Base-by-base conservation (phyloP, 2,888 invertebrate genomes). In the Clanis bilineata region DNA sequence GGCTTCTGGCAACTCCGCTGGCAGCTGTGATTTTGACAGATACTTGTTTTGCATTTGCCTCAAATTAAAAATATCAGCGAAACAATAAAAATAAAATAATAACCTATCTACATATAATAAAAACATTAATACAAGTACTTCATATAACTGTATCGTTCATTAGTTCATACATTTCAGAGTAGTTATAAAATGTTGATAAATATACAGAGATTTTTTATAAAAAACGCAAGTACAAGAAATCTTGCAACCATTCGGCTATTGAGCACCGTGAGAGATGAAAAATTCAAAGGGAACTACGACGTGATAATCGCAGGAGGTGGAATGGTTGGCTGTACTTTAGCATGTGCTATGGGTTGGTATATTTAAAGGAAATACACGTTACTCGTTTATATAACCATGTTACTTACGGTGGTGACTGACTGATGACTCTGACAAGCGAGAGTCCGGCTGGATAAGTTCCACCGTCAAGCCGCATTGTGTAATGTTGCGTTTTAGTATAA, bases 261-360 rank as follows among this genome's bases (percentile, higher is more conserved):
- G 55, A 77, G 73, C 66, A 71, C 77, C 5, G 63, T 58, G 4
- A 67, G 77, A 28, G 63, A 77, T 59, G 73, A 75, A 51, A 77
- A 79, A 44, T 63, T 64, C 23, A 86, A 82, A 70, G 90, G 90
- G 64, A 93, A 95, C 80, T 97, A 95, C 79, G 98, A 99, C 90
- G 94, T 99, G 67, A 94, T 98, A 64, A 96, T 99, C 70, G 96
- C 97, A 56, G 99, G 99, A 36, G 99, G 99, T 61, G 99, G 99
- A 60, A 95, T 99, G 95, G 97, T 99, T 36, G 99, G 99, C 28
- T 96, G 97, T 62, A 96, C 98, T 3, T 93, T 98, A 82, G 98
- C 98, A 1, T 97, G 97, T 84, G 95, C 97, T 21, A 88, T 99
- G 83, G 97, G 98, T 97, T 93, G 83, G 77, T 66, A 60, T 21